phyloP scores from a whole-genome alignment of 2,113 vertebrate species.

The Tapirus terrestris region DNA sequence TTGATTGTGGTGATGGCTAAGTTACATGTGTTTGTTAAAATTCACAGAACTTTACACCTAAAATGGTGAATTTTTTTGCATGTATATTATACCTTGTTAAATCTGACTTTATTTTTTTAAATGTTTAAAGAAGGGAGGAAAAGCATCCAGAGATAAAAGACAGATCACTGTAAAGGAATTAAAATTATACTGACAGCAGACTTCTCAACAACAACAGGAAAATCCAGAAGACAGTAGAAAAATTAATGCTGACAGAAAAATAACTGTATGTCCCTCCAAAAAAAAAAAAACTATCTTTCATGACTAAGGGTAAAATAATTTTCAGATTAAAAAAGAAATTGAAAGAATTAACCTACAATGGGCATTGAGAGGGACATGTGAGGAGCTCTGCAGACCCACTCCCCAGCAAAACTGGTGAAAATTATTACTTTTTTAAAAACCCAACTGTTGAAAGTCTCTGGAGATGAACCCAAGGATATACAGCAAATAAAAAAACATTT shows the following conservation, averaged over 20 bases:
- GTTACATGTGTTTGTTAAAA: neutral
- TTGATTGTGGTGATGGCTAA: neutral
- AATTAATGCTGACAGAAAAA: neutral
- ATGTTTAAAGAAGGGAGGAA: neutral
- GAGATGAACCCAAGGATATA: neutral
- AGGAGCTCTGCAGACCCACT: neutral
- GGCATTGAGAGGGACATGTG: neutral
- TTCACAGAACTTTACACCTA: neutral
- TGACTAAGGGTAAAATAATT: neutral
- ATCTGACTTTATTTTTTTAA: neutral
- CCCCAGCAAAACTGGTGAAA: neutral
- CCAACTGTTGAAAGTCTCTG: neutral
- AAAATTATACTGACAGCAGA: neutral
- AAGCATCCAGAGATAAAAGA: neutral
- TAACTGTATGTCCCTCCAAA: neutral
- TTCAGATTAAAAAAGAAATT: neutral
- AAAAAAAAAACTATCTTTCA: neutral
- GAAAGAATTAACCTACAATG: neutral
- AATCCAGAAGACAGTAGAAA: neutral
- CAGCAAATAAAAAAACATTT: neutral
- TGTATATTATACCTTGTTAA: neutral
- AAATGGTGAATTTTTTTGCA: neutral
- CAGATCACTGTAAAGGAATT: neutral
- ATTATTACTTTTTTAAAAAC: neutral
- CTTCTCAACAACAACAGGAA: neutral